Evolutionary conservation across 2,888 invertebrate species (phyloP).

Genomic region (Hololepta plana): DNA sequence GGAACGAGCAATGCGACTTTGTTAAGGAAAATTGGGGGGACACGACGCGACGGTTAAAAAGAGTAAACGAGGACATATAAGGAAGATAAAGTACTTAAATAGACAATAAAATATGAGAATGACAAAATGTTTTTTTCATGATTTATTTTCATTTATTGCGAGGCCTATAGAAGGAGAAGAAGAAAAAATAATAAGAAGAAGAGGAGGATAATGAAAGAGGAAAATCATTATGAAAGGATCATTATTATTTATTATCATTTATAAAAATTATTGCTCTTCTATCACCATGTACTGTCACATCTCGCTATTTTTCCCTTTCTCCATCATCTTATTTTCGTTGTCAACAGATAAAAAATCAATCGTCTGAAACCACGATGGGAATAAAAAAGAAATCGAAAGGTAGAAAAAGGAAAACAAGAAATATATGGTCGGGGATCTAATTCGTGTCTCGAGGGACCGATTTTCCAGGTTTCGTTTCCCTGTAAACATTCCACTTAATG

Average conservation of each 20-base stretch:
- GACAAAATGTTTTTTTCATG: constrained; percentile 7
- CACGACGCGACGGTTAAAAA: constrained; percentile 15
- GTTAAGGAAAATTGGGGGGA: constrained; percentile 8
- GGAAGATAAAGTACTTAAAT: constrained; percentile 25
- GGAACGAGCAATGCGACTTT: neutral
- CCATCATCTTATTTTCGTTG: too few species aligned
- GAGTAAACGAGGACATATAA: constrained; percentile 23
- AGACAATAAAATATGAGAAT: constrained; percentile 22
- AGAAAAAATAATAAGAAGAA: constrained; percentile 1
- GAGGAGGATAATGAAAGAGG: neutral
- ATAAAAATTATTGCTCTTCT: too few species aligned
- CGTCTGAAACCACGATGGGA: too few species aligned
- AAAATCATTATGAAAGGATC: constrained; percentile 8
- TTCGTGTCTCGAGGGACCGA: constrained; percentile 15
- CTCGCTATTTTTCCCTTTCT: too few species aligned
- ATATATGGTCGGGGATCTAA: constrained; percentile 11
- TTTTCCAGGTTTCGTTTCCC: constrained; percentile 13
- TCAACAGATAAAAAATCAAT: too few species aligned
- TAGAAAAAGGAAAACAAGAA: too few species aligned
- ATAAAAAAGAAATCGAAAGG: too few species aligned
- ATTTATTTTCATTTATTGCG: too few species aligned
- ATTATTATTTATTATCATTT: constrained; percentile 7
- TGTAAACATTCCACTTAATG: constrained; percentile 15
- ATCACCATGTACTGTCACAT: too few species aligned
- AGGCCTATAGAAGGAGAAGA: neutral